A percentile compares a stretch with the other conserved stretches of the same genome.
These are phyloP conservation scores for Alaudala cheleensis DNA, from an alignment of 2,113 vertebrate genomes.

Conservation along the genomic window DNA sequence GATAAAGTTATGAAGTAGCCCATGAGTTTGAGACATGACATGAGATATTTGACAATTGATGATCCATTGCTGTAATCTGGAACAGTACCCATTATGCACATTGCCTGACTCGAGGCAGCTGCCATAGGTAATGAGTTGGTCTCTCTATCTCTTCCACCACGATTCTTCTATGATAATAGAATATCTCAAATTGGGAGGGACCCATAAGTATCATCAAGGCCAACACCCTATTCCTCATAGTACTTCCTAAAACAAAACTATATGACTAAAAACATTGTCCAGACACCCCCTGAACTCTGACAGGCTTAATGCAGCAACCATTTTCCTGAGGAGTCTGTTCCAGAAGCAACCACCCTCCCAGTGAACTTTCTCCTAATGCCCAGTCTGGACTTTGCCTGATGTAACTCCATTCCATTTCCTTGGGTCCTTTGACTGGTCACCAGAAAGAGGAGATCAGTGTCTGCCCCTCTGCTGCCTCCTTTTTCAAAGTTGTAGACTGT, in stretches of 20 bases:
- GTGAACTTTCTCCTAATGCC: not conserved
- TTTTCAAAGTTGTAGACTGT: not conserved
- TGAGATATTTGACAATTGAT: not conserved
- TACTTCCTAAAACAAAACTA: not conserved
- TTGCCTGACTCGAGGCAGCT: not conserved
- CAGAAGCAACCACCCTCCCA: not conserved
- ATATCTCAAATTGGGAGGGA: not conserved
- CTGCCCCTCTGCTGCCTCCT: not conserved
- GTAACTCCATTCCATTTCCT: not conserved
- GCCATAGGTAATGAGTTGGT: not conserved
- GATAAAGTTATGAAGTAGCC: not conserved
- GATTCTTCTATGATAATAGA: not conserved
- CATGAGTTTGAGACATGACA: not conserved
- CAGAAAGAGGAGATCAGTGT: not conserved
- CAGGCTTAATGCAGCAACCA: not conserved
- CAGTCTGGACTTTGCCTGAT: not conserved
- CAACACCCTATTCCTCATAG: not conserved
- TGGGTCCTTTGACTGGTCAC: not conserved
- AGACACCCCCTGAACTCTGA: not conserved
- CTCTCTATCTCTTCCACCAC: not conserved
- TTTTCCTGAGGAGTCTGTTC: not conserved
- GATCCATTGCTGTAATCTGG: not conserved
- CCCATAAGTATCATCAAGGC: not conserved
- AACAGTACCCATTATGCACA: not conserved
- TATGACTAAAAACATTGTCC: not conserved